Percentiles rank a stretch among this genome's conserved stretches.
Conservation (phyloP, 2,113 vertebrate species). For the Erythrocebus patas region DNA sequence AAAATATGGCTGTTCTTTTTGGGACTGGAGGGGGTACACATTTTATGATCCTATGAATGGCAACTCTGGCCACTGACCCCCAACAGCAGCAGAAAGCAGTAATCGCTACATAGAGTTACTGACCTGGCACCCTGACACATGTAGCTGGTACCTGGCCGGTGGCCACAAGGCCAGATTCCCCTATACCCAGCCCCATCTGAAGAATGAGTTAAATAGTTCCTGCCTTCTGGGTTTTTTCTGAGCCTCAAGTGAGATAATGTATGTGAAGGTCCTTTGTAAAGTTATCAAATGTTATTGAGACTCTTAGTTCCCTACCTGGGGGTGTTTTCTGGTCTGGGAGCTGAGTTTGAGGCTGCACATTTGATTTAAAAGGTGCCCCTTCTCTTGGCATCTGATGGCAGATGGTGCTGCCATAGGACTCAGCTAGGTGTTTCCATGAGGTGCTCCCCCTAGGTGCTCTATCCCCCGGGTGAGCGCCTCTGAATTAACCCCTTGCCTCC, state of each 20-base stretch:
- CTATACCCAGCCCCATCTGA: not conserved
- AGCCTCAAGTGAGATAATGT: not conserved
- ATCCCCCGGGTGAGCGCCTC: accelerated
- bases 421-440: accelerated
- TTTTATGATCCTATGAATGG: not conserved
- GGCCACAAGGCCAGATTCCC: not conserved
- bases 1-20: not conserved
- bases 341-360: not conserved
- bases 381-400: not conserved
- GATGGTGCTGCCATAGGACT: not conserved
- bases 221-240: not conserved
- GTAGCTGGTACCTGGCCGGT: not conserved
- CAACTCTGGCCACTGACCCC: not conserved
- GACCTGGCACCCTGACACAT: not conserved
- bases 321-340: not conserved
- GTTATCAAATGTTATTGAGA: not conserved
- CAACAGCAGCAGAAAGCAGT: not conserved
- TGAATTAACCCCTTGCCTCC: too few species aligned
- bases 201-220: not conserved
- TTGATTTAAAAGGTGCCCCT: not conserved
- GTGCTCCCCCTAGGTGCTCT: not conserved
- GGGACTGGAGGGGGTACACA: too few species aligned
- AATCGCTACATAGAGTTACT: not conserved
- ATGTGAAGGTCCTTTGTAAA: not conserved
- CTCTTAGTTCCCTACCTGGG: not conserved